A percentile compares a stretch with the other conserved stretches of the same genome.
Evolutionary conservation across 2,797 vertebrate species (phyloP).

Genomic region (Anabacerthia variegaticeps): DNA sequence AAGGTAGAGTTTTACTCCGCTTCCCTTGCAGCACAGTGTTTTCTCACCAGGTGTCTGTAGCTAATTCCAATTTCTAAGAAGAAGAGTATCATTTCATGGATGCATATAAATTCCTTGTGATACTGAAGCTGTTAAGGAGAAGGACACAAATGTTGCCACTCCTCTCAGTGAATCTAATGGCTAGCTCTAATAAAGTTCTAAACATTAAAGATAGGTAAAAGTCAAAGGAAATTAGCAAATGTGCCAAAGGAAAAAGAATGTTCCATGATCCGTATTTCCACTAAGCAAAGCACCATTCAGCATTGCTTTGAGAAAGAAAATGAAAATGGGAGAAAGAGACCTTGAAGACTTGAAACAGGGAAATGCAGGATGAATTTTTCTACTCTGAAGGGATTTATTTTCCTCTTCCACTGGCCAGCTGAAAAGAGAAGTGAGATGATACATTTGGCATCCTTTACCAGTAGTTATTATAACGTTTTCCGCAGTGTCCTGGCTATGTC

Average conservation of each 20-base stretch:
- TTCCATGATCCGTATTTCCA: not conserved
- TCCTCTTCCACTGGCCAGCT: not conserved
- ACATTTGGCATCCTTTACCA: not conserved
- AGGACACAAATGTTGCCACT: not conserved
- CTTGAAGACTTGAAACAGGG: not conserved
- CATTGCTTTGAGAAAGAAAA: not conserved
- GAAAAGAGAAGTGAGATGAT: not conserved
- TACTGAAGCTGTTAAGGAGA: not conserved
- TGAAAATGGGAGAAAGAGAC: not conserved
- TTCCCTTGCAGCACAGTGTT: not conserved
- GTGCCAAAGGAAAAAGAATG: not conserved
- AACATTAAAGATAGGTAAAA: not conserved
- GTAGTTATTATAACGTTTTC: not conserved
- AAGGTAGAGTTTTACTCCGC: not conserved
- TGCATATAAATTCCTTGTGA: not conserved
- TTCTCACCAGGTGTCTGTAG: not conserved
- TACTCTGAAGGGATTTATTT: not conserved
- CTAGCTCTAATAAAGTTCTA: not conserved
- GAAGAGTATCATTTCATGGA: not conserved
- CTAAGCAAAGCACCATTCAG: not conserved
- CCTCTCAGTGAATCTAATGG: not conserved
- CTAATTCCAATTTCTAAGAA: not conserved
- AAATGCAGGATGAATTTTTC: not conserved
- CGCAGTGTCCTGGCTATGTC: not conserved
- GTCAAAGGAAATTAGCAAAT: not conserved